Conservation (phyloP, 2,113 vertebrate species). For the Nematolebias whitei region DNA sequence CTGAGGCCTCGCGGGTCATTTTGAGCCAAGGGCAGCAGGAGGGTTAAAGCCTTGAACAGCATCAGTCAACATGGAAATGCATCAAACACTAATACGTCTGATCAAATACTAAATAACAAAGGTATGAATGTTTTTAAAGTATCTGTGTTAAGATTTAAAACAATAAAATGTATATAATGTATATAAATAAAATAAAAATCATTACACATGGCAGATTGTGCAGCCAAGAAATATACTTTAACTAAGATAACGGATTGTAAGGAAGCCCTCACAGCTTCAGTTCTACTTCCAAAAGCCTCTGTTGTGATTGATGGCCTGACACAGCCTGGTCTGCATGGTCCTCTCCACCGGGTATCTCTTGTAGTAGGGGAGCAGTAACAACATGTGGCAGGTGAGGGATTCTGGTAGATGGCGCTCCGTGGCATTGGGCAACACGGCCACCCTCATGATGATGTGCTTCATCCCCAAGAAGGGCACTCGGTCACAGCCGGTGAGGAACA, state of each 20-base stretch:
- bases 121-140: too few species aligned
- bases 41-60: too few species aligned
- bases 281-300: slow-evolving; percentile 74
- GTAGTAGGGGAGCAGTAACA: slow-evolving; percentile 78
- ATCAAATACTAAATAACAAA: too few species aligned
- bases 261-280: neutral
- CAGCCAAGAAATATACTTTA: neutral
- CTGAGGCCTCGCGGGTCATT: too few species aligned
- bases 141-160: too few species aligned
- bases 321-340: slow-evolving; percentile 72
- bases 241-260: neutral
- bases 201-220: neutral
- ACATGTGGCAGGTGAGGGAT: slow-evolving; percentile 71
- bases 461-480: slow-evolving; percentile 77
- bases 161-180: neutral
- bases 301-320: slow-evolving; percentile 74
- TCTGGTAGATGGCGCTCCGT: slow-evolving; percentile 74
- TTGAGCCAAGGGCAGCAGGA: too few species aligned
- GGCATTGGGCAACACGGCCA: slow-evolving; percentile 48
- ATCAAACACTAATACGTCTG: too few species aligned
- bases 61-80: too few species aligned
- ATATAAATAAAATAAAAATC: too few species aligned
- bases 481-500: slow-evolving; percentile 82
- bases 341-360: slow-evolving; percentile 70
- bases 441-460: slow-evolving; percentile 70